Evolutionary conservation across 2,888 invertebrate genomes (phyloP), one percentile per base, ranked within the genome.

Genomic region (Drosophila borborema): DNA sequence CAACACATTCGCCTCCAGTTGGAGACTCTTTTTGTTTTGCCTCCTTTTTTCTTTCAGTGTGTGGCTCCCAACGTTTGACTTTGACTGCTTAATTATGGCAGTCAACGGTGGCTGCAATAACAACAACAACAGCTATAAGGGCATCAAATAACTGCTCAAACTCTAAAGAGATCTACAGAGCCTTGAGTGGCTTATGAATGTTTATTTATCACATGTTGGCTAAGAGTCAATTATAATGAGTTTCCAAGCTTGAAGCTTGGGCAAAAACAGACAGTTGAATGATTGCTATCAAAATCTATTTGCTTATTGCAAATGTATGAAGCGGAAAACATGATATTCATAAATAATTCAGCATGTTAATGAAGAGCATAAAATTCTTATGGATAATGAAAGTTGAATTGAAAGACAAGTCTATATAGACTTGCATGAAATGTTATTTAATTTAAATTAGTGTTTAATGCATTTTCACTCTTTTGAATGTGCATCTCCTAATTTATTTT

Each of bases 51-150:
- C 34, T 28, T 61, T 51, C 43, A 38, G 46, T 55, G 41, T 74
- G 63, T 64, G 77, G 68, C 78, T 80, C 60, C 64, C 80, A 69
- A 65, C 78, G 72, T 54, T 74, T 73, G 81, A 73, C 72, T 78
- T 77, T 87, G 87, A 85, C 85, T 84, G 85, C 87, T 85, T 85
- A 84, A 85, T 85, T 85, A 85, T 75, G 72, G 70, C 74, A 58
- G 55, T 67, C 72, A 81, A 79, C 81, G 64, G 69, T 65, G 64
- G 64, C 65, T 67, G 46, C 68, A 67, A 20, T 75, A 72, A 41
- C n/a, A 58, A 49, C 48, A 48, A n/a, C 63, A 67, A 9, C 31
- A 51, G n/a, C 43, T 40, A 16, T 23, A 36, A 49, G 23, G 16
- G 75, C 79, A 68, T 78, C 61, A 45, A 66, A 41, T 72, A 64